phyloP scores from a whole-genome alignment of 2,797 vertebrate genomes.

The Danio kyathit region DNA sequence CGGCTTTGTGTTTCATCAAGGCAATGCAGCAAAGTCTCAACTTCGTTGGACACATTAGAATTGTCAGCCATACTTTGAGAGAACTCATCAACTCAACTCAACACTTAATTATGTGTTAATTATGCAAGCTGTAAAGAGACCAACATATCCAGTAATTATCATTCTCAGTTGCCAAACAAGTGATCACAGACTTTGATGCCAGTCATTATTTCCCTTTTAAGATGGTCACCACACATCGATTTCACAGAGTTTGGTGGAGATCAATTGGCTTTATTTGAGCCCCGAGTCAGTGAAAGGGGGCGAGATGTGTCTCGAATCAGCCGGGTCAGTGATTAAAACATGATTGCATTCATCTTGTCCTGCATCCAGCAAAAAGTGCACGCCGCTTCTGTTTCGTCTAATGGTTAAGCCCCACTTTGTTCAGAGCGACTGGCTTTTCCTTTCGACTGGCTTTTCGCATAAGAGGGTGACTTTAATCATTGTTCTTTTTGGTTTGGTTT shows the following conservation, averaged over 20 bases:
- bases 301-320: slow-evolving; percentile 35
- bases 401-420: slow-evolving; percentile 37
- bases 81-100: slow-evolving; percentile 41
- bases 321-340: slow-evolving; percentile 39
- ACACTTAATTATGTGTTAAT: slow-evolving; percentile 42
- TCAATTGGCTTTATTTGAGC: slow-evolving; percentile 50
- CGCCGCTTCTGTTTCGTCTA: slow-evolving; percentile 42
- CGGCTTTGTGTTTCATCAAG: slow-evolving; percentile 60
- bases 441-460: slow-evolving; percentile 22
- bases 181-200: slow-evolving; percentile 55
- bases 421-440: slow-evolving; percentile 40
- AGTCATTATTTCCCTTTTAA: slow-evolving; percentile 40
- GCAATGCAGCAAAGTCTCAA: not conserved
- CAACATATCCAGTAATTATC: slow-evolving; percentile 51
- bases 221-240: slow-evolving; percentile 43
- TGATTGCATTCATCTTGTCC: slow-evolving; percentile 52
- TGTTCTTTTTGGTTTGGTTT: slow-evolving; percentile 23
- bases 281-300: slow-evolving; percentile 25
- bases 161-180: slow-evolving; percentile 56
- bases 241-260: slow-evolving; percentile 55
- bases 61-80: slow-evolving; percentile 29
- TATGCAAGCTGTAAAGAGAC: slow-evolving; percentile 38
- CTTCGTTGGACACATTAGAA: slow-evolving; percentile 22
- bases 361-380: slow-evolving; percentile 51
- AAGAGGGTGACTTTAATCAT: slow-evolving; percentile 48